Conservation (phyloP, 2,888 invertebrate species). For the Athalia cordata region DNA sequence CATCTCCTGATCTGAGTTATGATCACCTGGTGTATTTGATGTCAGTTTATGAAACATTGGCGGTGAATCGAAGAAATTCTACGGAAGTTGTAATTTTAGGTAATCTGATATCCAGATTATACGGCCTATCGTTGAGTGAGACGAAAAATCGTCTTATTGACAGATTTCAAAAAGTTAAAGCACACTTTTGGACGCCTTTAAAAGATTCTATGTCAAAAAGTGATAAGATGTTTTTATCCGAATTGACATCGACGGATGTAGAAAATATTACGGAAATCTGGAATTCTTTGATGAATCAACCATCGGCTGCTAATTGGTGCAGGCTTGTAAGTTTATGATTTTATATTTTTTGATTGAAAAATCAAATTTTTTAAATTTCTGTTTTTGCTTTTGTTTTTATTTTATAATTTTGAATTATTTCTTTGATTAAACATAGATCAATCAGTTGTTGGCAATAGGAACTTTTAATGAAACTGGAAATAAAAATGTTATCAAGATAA, state of each 20-base stretch:
- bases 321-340: conserved; percentile 12
- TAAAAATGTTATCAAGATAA: conserved; percentile 48
- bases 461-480: conserved; percentile 47
- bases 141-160: conserved; percentile 54
- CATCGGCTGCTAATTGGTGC: conserved; percentile 24
- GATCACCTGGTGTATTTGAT: conserved; percentile 63
- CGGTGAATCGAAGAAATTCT: conserved; percentile 53
- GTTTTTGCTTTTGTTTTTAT: not conserved
- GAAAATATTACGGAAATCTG: conserved; percentile 22
- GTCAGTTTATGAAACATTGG: conserved; percentile 57
- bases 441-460: conserved; percentile 49
- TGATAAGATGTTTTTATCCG: conserved; percentile 34
- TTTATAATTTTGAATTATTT: not conserved
- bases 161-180: conserved; percentile 28
- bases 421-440: conserved; percentile 43
- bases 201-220: conserved; percentile 47
- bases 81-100: conserved; percentile 59
- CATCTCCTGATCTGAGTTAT: conserved; percentile 57
- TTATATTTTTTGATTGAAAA: not conserved
- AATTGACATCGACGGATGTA: not conserved
- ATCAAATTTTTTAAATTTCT: not conserved
- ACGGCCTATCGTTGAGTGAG: conserved; percentile 59
- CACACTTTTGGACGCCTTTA: conserved; percentile 50
- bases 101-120: conserved; percentile 63
- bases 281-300: conserved; percentile 16